Evolutionary conservation across 2,888 invertebrate genomes (phyloP).

Genomic region (Entomobrya proxima): DNA sequence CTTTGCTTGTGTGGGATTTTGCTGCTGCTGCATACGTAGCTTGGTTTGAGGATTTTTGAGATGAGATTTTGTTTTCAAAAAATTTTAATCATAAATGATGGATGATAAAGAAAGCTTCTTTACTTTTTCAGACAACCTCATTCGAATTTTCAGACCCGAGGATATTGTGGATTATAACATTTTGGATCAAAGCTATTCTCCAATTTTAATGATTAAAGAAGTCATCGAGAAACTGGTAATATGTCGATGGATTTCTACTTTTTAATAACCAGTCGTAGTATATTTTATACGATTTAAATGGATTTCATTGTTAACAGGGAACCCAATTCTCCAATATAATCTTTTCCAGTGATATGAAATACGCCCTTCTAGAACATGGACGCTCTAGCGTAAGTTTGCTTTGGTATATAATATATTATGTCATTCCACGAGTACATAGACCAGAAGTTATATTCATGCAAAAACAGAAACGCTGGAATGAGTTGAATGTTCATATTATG

Average conservation of each 20-base stretch:
- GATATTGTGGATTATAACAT: conserved; percentile 43
- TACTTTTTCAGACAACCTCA: conserved; percentile 47
- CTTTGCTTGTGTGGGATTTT: neutral
- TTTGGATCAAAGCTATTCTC: neutral
- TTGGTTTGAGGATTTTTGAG: neutral
- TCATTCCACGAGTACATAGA: too few relatives aligned
- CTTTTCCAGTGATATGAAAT: conserved; percentile 63
- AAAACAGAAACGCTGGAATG: too few relatives aligned
- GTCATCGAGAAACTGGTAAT: conserved; percentile 45
- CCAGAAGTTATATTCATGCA: too few relatives aligned
- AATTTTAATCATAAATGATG: neutral
- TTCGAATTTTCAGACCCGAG: conserved; percentile 26
- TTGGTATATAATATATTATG: neutral
- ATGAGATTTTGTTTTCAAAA: neutral
- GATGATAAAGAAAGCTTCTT: neutral
- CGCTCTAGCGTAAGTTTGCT: conserved; percentile 63
- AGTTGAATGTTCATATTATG: too few relatives aligned
- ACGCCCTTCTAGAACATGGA: conserved; percentile 59
- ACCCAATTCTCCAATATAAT: conserved; percentile 37
- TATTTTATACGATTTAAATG: neutral
- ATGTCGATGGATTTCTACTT: too few relatives aligned
- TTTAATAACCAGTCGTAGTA: too few relatives aligned
- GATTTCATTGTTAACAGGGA: neutral
- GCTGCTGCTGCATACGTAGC: too few relatives aligned
- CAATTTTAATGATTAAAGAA: neutral